phyloP scores from a whole-genome alignment of 2,888 invertebrate genomes.

The Hylaea fasciaria region DNA sequence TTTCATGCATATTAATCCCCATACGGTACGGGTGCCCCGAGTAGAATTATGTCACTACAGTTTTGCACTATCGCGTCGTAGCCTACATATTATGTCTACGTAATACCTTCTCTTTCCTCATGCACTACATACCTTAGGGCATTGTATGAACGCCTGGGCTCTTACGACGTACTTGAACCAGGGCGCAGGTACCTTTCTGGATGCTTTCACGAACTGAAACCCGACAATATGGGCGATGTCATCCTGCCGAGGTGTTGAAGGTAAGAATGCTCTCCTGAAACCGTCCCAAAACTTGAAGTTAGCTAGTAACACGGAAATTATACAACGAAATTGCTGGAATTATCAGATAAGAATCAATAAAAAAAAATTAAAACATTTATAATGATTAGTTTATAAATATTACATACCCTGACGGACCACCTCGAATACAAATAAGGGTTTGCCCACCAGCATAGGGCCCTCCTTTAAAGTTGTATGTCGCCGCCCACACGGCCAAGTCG shows the following conservation, averaged over 20 bases:
- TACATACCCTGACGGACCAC: constrained; percentile 48
- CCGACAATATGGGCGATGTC: constrained; percentile 48
- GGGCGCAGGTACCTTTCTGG: constrained; percentile 47
- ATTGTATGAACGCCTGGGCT: constrained; percentile 40
- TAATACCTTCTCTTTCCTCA: too few species aligned
- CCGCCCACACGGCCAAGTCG: constrained; percentile 58
- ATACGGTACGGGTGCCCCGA: too few species aligned
- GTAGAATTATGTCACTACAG: too few species aligned
- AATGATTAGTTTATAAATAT: too few species aligned
- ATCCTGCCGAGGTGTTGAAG: constrained; percentile 35
- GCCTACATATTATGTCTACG: too few species aligned
- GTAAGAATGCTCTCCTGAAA: constrained; percentile 36
- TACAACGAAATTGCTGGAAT: too few species aligned
- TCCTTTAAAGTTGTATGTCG: constrained; percentile 44
- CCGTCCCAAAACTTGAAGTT: not conserved
- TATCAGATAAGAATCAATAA: too few species aligned
- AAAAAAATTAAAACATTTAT: too few species aligned
- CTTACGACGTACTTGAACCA: constrained; percentile 53
- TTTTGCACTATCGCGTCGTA: too few species aligned
- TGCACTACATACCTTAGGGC: constrained; percentile 53
- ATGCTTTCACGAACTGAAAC: constrained; percentile 52
- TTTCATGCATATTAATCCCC: too few species aligned
- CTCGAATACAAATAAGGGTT: constrained; percentile 41
- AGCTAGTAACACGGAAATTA: not conserved
- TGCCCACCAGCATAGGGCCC: not conserved